Conservation (phyloP, 2,113 vertebrate genomes). For the Chionodraco myersi region DNA sequence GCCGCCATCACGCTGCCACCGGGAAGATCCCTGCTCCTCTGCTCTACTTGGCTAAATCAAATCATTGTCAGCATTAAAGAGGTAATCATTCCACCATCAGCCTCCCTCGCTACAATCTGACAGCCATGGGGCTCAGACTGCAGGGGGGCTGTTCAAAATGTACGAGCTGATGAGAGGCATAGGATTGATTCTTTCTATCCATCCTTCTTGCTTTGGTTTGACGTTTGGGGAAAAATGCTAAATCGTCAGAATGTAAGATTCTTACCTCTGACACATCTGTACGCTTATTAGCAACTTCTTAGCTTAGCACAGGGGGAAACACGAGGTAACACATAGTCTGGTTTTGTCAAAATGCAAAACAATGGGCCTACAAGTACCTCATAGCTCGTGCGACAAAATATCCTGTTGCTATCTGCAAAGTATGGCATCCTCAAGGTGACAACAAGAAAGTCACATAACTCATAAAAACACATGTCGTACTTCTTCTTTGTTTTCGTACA, state of each 20-base stretch:
- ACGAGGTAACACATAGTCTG: background rate
- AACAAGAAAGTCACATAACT: too few species aligned
- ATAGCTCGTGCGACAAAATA: background rate
- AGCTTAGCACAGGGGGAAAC: background rate
- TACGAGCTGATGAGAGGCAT: background rate
- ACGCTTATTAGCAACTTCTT: background rate
- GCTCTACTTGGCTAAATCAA: constrained; percentile 56
- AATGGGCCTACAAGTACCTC: background rate
- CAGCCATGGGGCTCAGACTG: constrained; percentile 4
- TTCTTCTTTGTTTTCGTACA: too few species aligned
- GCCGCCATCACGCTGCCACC: constrained; percentile 17
- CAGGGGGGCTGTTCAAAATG: background rate
- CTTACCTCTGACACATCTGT: background rate
- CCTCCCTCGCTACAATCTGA: constrained; percentile 5
- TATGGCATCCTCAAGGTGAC: background rate
- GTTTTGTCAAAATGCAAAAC: background rate
- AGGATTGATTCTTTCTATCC: background rate
- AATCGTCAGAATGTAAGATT: background rate
- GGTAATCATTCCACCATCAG: constrained; percentile 54
- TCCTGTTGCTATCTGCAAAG: background rate
- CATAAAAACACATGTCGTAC: too few species aligned
- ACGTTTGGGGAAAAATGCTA: background rate
- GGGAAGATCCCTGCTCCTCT: constrained; percentile 44
- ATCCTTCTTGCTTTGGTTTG: background rate
- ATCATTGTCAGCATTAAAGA: constrained; percentile 46